Evolutionary conservation across 1,140 invertebrate species (phyloP).

Genomic region (Belonocnema kinseyi): DNA sequence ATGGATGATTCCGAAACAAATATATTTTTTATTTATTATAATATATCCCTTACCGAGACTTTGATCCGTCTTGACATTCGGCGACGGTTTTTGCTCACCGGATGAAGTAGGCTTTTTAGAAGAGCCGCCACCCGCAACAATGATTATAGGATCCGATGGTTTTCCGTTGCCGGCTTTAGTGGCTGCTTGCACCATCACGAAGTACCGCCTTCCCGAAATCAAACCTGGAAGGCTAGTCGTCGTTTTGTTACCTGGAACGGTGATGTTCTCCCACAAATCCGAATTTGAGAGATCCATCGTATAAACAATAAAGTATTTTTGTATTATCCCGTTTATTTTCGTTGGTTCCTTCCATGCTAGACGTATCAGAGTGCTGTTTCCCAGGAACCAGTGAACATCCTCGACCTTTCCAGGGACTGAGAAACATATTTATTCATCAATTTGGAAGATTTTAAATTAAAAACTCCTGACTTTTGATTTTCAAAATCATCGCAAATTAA

Average conservation of each 20-base stretch:
- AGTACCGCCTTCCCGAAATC: slow-evolving; percentile 74
- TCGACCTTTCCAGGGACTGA: slow-evolving; percentile 75
- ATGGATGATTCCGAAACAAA: no score
- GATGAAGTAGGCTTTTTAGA: slow-evolving; percentile 60
- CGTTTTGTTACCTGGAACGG: slow-evolving; percentile 68
- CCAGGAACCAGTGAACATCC: slow-evolving; percentile 74
- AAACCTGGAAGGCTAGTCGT: slow-evolving; percentile 70
- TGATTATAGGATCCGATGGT: slow-evolving; percentile 68
- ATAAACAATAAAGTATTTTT: slow-evolving; percentile 73
- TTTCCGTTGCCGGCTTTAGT: slow-evolving; percentile 77
- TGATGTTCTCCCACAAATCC: slow-evolving; percentile 69
- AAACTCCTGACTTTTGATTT: no score
- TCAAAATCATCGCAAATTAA: no score
- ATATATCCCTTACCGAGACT: slow-evolving; percentile 67
- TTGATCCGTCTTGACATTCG: slow-evolving; percentile 66
- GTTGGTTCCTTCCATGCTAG: slow-evolving; percentile 76
- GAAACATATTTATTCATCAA: slow-evolving; percentile 37
- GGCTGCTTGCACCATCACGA: slow-evolving; percentile 75
- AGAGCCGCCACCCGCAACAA: slow-evolving; percentile 60
- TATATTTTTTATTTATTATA: slow-evolving; percentile 24
- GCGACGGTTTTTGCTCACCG: slow-evolving; percentile 61
- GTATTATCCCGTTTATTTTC: slow-evolving; percentile 73
- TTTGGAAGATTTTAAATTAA: no score
- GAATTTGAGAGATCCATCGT: slow-evolving; percentile 66
- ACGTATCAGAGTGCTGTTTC: slow-evolving; percentile 72